Evolutionary conservation across 2,113 vertebrate species (phyloP), one percentile per base, ranked within the genome.

Genomic region (Ailuropoda melanoleuca): DNA sequence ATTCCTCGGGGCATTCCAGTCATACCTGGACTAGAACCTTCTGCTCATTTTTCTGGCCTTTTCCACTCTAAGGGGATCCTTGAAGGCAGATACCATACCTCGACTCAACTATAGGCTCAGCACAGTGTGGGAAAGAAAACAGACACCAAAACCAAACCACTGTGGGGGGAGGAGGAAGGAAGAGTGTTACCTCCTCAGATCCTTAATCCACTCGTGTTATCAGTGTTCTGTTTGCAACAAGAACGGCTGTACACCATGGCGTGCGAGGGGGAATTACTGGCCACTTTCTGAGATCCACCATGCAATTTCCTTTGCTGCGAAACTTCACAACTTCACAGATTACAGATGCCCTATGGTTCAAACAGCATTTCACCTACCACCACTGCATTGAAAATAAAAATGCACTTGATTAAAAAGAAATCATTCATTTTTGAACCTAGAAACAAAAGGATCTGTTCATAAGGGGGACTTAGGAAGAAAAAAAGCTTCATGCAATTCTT

Each of bases 181-280:
- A 60, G 19, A 31, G 39, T 2, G 39, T 18, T 23, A 21, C 72
- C n/a, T 62, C 37, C 83, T 64, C 24, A 39, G 15, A 55, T 18
- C 62, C 15, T 43, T 11, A 23, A 37, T 18, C 60, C 43, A 92
- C 43, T 87, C 13, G 29, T 62, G 64, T 60, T 1, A 4, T 39
- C 1, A 0, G 55, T 48, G 74, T 29, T 62, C 4, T 6, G 6
- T 75, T 14, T 46, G 13, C 80, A 46, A 6, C 9, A 24, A 66
- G 46, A 58, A 1, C 1, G 14, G 46, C 39, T 55, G 34, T 48
- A n/a, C 6, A 29, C 4, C 1, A 0, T 0, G 1, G n/a, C 0
- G 34, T 23, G 3, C 0, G 26, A 14, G 18, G 11, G 15, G 70
- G 1, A 4, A 75, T 2, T 13, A 9, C 53, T 1, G 19, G 34